Evolutionary conservation across 2,888 invertebrate species (phyloP).

Genomic region (Eupithecia vulgata): DNA sequence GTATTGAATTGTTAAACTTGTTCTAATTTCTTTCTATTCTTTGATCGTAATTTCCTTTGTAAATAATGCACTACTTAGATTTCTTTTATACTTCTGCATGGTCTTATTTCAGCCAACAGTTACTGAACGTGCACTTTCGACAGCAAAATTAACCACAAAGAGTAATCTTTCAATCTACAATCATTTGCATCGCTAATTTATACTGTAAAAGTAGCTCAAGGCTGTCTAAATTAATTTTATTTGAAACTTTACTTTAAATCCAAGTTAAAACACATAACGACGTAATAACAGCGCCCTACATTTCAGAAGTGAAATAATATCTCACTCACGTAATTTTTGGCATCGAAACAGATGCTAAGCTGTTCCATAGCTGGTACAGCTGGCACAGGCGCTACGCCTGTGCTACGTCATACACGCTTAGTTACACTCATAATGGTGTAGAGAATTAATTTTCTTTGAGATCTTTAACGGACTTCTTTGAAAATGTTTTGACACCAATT

Average conservation of each 20-base stretch:
- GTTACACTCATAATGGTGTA: conserved; percentile 11
- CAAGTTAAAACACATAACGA: background rate
- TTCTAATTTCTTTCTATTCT: too few species aligned
- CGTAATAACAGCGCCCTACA: conserved; percentile 20
- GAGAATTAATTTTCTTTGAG: background rate
- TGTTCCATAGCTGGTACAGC: conserved; percentile 39
- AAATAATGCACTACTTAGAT: too few species aligned
- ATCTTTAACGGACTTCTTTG: background rate
- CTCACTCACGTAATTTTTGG: conserved; percentile 39
- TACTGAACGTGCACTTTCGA: background rate
- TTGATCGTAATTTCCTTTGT: too few species aligned
- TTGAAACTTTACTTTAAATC: background rate
- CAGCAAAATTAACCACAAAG: conserved; percentile 7
- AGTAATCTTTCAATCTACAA: conserved; percentile 4
- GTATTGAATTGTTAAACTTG: too few species aligned
- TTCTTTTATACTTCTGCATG: background rate
- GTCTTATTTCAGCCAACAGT: background rate
- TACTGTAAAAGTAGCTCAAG: background rate
- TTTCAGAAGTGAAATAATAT: conserved; percentile 33
- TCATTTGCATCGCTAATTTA: conserved; percentile 8
- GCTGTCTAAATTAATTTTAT: background rate
- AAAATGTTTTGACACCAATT: background rate
- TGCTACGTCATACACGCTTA: conserved; percentile 40
- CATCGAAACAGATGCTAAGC: conserved; percentile 36
- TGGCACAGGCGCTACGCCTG: conserved; percentile 46